Evolutionary conservation across 2,888 invertebrate genomes (phyloP).

Genomic region (Tyria jacobaeae): DNA sequence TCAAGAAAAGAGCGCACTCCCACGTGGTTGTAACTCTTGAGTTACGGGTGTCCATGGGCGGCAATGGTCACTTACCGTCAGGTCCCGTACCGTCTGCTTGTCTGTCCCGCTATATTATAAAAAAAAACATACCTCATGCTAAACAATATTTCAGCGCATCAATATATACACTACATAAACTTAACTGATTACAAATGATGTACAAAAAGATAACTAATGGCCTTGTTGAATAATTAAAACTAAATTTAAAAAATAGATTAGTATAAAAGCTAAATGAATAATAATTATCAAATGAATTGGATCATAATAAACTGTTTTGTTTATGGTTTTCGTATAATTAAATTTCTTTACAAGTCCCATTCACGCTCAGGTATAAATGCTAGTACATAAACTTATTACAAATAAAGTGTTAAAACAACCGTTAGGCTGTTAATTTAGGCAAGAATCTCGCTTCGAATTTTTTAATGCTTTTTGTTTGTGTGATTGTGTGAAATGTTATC

Average conservation of each 20-base stretch:
- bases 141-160: too few species aligned
- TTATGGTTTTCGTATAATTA: neutral
- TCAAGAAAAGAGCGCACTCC: too few species aligned
- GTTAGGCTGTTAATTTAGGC: neutral
- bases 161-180: neutral
- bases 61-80: too few species aligned
- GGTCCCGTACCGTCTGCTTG: too few species aligned
- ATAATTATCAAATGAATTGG: neutral
- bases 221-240: neutral
- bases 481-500: too few species aligned
- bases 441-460: neutral
- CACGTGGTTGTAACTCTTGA: too few species aligned
- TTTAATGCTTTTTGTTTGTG: neutral
- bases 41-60: too few species aligned
- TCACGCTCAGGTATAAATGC: neutral
- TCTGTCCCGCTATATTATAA: too few species aligned
- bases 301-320: neutral
- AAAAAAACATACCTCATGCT: too few species aligned
- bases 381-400: neutral
- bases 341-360: neutral
- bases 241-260: neutral
- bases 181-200: neutral
- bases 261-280: neutral
- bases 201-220: neutral
- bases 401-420: neutral